Evolutionary conservation across 2,113 vertebrate species (phyloP), one percentile per base, ranked within the genome.

Genomic region (Centropus bengalensis): DNA sequence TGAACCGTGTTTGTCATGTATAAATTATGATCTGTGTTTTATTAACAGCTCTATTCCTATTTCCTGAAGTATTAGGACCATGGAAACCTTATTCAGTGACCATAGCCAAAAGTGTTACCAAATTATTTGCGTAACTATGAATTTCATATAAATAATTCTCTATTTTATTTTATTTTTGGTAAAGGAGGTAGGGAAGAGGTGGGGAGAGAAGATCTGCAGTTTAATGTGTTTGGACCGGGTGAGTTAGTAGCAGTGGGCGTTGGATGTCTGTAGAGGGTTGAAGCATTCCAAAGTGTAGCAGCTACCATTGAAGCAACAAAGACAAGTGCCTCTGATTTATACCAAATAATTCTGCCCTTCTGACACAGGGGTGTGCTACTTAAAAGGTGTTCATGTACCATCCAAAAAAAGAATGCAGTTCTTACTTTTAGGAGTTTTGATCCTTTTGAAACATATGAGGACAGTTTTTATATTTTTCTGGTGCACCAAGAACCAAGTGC

Each of bases 251-350:
- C 49, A 27, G 24, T 38, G 63, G 68, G 22, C 4, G 7, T 36
- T 51, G 79, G 51, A 15, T 66, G 66, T 69, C 42, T 45, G 44
- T 49, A 22, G 51, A 79, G 83, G 32, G 27, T 38, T 82, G 86
- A 92, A 89, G 42, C 30, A 36, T 18, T 82, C 81, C 71, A 56
- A 91, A 76, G 62, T 20, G 10, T 3, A 10, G 30, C 62, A 91
- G 91, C 96, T 96, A 91, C 96, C 83, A 22, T 85, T 85, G 80
- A 94, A 89, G 80, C 92, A 94, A 96, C 93, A 60, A 94, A 82
- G 47, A 32, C 86, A 96, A 95, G 96, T 97, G 93, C 86, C 89
- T 97, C 62, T 20, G 85, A 82, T 96, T 62, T 91, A 70, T 96
- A 94, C 93, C 91, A 94, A 93, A 82, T 58, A 63, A 79, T 79